Percentiles rank a stretch among this genome's conserved stretches.
phyloP scores from a whole-genome alignment of 1,140 invertebrate species.

The Triops cancriformis region DNA sequence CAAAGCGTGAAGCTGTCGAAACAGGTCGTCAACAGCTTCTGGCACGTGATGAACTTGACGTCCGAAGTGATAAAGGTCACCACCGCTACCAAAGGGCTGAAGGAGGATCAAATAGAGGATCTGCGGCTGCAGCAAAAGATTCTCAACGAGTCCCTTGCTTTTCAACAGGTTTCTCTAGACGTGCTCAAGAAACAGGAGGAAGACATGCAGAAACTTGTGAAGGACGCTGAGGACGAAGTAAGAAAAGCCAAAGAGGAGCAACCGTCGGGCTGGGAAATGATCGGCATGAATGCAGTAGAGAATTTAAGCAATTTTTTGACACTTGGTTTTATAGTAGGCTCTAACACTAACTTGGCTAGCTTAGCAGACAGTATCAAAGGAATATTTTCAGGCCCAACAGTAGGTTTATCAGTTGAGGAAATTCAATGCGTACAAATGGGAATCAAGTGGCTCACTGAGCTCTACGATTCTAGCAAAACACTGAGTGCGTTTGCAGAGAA shows the following conservation, averaged over 20 bases:
- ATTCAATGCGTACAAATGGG: no score
- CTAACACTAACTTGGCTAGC: no score
- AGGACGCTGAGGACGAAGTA: neutral
- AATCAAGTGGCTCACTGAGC: no score
- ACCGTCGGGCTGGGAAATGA: slow-evolving; percentile 21
- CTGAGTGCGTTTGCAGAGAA: no score
- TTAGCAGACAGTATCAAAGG: no score
- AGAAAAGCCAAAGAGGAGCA: neutral
- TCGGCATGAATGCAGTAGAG: slow-evolving; percentile 21
- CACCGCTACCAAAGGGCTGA: slow-evolving; percentile 20
- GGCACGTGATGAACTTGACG: slow-evolving; percentile 22
- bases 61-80: slow-evolving; percentile 19
- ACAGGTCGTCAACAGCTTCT: slow-evolving; percentile 16
- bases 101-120: slow-evolving; percentile 9
- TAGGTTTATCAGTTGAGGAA: no score
- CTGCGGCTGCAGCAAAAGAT: neutral
- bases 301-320: neutral
- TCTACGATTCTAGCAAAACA: no score
- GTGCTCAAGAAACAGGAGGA: slow-evolving; percentile 10
- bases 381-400: no score
- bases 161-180: neutral
- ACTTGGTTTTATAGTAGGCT: no score
- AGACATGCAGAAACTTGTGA: neutral
- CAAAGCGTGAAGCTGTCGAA: neutral
- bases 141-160: neutral